Evolutionary conservation across 2,113 vertebrate species (phyloP), one percentile per base, ranked within the genome.

Genomic region (Vombatus ursinus): DNA sequence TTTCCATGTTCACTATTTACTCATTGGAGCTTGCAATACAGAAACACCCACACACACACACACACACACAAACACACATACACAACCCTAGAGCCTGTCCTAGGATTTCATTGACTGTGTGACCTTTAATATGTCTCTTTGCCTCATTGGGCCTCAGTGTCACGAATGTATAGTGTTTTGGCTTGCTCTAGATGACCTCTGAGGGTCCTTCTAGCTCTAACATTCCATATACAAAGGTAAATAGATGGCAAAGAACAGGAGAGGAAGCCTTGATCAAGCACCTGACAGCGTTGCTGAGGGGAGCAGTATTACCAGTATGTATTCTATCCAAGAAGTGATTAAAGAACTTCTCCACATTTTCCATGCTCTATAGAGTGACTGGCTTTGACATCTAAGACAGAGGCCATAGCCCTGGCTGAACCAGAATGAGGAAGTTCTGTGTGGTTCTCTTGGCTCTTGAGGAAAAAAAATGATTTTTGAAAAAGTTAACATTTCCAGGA

Each of bases 271-370:
- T 37, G 10, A 61, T 4, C 28, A 61, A 57, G 52, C 52, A 52
- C 52, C 52, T 52, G 52, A 25, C 53, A 54, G 53, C 4, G 25
- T 54, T 54, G 5, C 3, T 54, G 23, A 54, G 53, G 53, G 53
- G 53, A 25, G 24, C 24, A 54, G 53, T 3, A 54, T 25, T 37
- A 47, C 28, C 4, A 90, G 52, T 0, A 0, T 0, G 47, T 44
- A 31, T 0, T 12, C 11, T 10, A 31, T 23, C 89, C 5, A 0
- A 1, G 77, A 52, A 90, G 28, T 9, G 12, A 26, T 8, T 16
- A 52, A 92, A 92, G 90, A 11, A 28, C 2, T 91, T 50, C 1
- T 24, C 6, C 47, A 19, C 22, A 8, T 47, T 48, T 28, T 0
- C 19, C 31, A 23, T 61, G 28, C 1, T 25, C n/a, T 49, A 37